A percentile compares a stretch with the other conserved stretches of the same genome.
Conservation (phyloP, 2,797 vertebrate genomes). For the Coendou prehensilis region DNA sequence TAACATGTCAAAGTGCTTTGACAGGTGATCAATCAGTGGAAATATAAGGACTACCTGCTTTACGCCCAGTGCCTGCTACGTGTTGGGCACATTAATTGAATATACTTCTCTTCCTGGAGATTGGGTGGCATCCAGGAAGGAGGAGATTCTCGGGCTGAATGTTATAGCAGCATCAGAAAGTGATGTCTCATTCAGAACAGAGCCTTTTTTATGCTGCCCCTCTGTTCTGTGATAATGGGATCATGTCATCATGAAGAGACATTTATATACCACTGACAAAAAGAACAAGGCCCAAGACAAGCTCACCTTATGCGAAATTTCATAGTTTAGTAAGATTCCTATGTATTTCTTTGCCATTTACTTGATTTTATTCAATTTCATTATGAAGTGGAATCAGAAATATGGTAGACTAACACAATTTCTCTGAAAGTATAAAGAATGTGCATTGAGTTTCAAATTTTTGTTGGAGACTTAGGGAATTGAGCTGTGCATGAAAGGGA, state of each 20-base stretch:
- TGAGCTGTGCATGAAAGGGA: not conserved
- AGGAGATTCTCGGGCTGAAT: not conserved
- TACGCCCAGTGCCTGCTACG: not conserved
- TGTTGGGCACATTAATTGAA: not conserved
- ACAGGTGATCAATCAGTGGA: not conserved
- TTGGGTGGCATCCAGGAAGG: not conserved
- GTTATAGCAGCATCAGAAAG: not conserved
- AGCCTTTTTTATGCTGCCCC: not conserved
- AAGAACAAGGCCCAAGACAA: not conserved
- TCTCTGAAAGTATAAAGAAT: not conserved
- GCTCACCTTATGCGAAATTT: not conserved
- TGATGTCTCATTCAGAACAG: not conserved
- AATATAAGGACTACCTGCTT: not conserved
- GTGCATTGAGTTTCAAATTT: not conserved
- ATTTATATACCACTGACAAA: not conserved
- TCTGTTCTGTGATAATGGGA: not conserved
- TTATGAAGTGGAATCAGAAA: constrained; percentile 25
- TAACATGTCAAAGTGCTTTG: not conserved
- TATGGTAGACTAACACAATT: not conserved
- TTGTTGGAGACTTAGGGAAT: not conserved
- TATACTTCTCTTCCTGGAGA: not conserved
- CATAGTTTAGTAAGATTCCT: not conserved
- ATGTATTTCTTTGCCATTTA: not conserved
- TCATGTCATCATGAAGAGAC: constrained; percentile 34
- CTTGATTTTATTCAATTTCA: not conserved